Conservation (phyloP, 2,797 vertebrate genomes). For the Rhadinocentrus ornatus region DNA sequence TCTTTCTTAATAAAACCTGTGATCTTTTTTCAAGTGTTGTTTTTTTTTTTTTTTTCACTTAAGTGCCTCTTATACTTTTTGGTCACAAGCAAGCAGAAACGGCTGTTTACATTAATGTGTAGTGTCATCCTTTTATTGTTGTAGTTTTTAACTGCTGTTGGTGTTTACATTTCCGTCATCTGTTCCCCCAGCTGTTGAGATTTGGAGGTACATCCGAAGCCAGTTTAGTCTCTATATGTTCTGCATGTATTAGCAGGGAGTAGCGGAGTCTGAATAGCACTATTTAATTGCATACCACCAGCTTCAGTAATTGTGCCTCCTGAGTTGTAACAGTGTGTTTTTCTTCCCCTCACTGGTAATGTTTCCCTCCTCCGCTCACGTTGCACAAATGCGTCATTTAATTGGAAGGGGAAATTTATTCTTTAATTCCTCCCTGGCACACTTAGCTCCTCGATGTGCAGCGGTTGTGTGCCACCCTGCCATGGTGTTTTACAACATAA, state of each 20-base stretch:
- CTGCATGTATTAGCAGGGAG: constrained; percentile 62
- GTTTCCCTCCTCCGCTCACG: constrained; percentile 60
- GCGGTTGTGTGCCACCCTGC: constrained; percentile 63
- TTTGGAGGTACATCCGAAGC: constrained; percentile 38
- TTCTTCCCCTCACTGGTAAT: constrained; percentile 72
- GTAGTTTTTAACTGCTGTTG: constrained; percentile 26
- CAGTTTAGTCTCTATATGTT: constrained; percentile 60
- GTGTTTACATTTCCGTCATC: constrained; percentile 65
- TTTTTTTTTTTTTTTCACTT: constrained; percentile 34
- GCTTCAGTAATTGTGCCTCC: constrained; percentile 74
- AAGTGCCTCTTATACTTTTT: constrained; percentile 12
- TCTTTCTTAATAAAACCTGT: constrained; percentile 74
- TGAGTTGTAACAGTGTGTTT: constrained; percentile 74
- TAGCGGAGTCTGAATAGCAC: constrained; percentile 63
- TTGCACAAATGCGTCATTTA: constrained; percentile 75
- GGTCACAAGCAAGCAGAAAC: constrained; percentile 8
- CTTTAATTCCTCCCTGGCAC: constrained; percentile 72
- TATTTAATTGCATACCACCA: constrained; percentile 72
- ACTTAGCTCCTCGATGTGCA: constrained; percentile 52
- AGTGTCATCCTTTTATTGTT: constrained; percentile 37
- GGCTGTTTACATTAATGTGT: constrained; percentile 9
- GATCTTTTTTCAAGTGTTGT: constrained; percentile 47
- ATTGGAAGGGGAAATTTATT: constrained; percentile 77
- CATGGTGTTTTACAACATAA: constrained; percentile 80
- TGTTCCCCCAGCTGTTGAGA: constrained; percentile 63